These are phyloP conservation scores for Onthophagus taurus DNA, from an alignment of 1,140 invertebrate species.

Conservation along the genomic window DNA sequence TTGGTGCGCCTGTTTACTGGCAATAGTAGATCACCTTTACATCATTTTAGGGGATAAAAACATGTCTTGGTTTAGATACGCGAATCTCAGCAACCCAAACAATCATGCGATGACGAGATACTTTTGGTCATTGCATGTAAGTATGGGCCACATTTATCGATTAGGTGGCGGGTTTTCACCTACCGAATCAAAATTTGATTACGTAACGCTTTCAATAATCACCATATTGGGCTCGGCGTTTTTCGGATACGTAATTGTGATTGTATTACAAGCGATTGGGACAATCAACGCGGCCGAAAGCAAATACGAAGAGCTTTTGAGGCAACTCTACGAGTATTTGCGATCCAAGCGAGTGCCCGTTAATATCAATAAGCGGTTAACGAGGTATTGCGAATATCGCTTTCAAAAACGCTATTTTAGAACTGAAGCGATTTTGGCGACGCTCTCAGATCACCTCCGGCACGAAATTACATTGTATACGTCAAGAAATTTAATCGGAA, in stretches of 20 bases:
- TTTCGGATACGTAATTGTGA: slow-evolving; percentile 12
- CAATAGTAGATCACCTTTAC: slow-evolving; percentile 6
- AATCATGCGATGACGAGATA: slow-evolving; percentile 7
- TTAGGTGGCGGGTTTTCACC: slow-evolving; percentile 1
- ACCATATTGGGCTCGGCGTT: slow-evolving; percentile 11
- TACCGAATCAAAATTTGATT: slow-evolving; percentile 7
- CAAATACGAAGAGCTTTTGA: slow-evolving; percentile 18
- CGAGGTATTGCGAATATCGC: slow-evolving; percentile 16
- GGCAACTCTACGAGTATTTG: slow-evolving; percentile 17
- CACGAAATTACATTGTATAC: slow-evolving; percentile 41
- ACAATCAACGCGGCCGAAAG: slow-evolving; percentile 16
- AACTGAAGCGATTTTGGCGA: slow-evolving; percentile 17
- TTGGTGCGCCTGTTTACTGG: slow-evolving; percentile 16
- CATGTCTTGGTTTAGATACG: slow-evolving; percentile 14
- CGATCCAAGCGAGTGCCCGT: slow-evolving; percentile 13
- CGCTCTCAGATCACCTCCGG: slow-evolving; percentile 17
- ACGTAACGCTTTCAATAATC: slow-evolving; percentile 7
- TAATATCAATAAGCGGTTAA: slow-evolving; percentile 9
- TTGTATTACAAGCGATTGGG: slow-evolving; percentile 12
- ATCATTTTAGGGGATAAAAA: not conserved
- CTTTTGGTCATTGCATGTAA: slow-evolving; percentile 9
- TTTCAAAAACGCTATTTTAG: slow-evolving; percentile 17
- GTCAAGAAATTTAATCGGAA: slow-evolving; percentile 37
- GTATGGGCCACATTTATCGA: slow-evolving; percentile 15
- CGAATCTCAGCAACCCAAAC: not conserved